phyloP scores from a whole-genome alignment of 2,888 invertebrate species.

The Drosophila tripunctata region DNA sequence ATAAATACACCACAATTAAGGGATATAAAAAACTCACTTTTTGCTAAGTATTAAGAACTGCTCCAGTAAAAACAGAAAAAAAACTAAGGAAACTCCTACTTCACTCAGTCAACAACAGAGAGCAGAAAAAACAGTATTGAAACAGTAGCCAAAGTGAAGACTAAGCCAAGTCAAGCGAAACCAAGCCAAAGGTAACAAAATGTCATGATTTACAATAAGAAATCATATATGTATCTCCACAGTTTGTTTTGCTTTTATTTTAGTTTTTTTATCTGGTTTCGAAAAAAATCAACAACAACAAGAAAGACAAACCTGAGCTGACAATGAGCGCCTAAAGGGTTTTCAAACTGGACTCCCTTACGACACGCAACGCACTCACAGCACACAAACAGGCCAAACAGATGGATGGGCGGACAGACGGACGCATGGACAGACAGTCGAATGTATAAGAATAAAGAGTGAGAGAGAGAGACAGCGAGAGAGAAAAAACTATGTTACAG shows the following conservation, averaged over 20 bases:
- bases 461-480: no score
- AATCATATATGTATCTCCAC: slow-evolving; percentile 67
- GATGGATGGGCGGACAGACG: slow-evolving; percentile 33
- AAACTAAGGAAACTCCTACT: not conserved
- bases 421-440: slow-evolving; percentile 23
- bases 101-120: not conserved
- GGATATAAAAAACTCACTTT: not conserved
- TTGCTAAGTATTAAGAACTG: not conserved
- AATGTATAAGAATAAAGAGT: slow-evolving; percentile 28
- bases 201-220: slow-evolving; percentile 79
- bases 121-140: no score
- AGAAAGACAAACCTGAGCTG: slow-evolving; percentile 60
- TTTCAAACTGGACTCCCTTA: slow-evolving; percentile 55
- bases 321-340: slow-evolving; percentile 77
- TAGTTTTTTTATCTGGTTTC: slow-evolving; percentile 62
- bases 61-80: no score
- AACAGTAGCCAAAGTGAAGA: slow-evolving; percentile 65
- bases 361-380: slow-evolving; percentile 35
- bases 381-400: slow-evolving; percentile 44
- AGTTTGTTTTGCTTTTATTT: slow-evolving; percentile 23
- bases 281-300: slow-evolving; percentile 15
- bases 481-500: slow-evolving; percentile 75
- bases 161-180: slow-evolving; percentile 42
- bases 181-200: slow-evolving; percentile 63
- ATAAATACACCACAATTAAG: not conserved